Evolutionary conservation across 2,888 invertebrate species (phyloP).

Genomic region (Drosophila borealis): DNA sequence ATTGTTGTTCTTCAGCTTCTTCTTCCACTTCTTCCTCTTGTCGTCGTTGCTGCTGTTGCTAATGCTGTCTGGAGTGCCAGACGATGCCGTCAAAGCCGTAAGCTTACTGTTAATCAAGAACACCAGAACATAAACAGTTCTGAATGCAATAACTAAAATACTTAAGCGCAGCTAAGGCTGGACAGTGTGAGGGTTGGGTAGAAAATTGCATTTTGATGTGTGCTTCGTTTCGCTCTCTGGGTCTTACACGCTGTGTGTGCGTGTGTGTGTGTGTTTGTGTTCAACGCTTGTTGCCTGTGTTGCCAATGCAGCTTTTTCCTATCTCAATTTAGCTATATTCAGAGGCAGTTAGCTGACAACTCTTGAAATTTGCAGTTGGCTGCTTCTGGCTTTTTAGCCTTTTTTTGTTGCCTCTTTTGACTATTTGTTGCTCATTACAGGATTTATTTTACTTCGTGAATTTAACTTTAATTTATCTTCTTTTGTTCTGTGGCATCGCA

Average conservation of each 20-base stretch:
- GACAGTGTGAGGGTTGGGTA: neutral
- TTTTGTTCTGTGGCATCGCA: no score
- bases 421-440: no score
- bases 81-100: constrained; percentile 38
- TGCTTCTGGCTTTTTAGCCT: no score
- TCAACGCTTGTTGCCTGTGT: constrained; percentile 11
- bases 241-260: no score
- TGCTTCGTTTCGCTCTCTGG: constrained; percentile 9
- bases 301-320: no score
- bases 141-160: constrained; percentile 57
- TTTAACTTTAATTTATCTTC: no score
- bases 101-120: constrained; percentile 60
- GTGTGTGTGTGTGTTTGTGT: neutral
- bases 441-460: no score
- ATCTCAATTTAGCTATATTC: no score
- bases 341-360: no score
- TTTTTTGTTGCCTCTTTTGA: no score
- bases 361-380: no score
- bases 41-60: constrained; percentile 15
- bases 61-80: constrained; percentile 24
- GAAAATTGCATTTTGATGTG: constrained; percentile 10
- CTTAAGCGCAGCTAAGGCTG: neutral
- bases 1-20: neutral
- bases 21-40: constrained; percentile 1
- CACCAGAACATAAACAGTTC: constrained; percentile 51